These are phyloP conservation scores for Limnephilus lunatus DNA, from an alignment of 2,888 invertebrate species.

Conservation along the genomic window DNA sequence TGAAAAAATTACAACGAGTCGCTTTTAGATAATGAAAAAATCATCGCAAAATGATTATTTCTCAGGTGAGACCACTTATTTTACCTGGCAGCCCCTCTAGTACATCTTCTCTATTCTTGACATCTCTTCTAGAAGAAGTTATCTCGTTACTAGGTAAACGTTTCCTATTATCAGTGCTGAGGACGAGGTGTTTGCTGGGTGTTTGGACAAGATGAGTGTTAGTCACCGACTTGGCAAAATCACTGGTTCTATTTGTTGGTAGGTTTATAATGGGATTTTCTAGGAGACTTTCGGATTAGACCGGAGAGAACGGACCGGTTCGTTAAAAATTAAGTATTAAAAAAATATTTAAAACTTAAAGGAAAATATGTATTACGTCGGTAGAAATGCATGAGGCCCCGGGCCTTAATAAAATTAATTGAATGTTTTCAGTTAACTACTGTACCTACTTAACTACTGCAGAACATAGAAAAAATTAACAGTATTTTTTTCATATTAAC, in stretches of 20 bases:
- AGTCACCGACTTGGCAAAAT: not conserved
- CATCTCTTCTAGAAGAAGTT: not conserved
- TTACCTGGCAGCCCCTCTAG: not conserved
- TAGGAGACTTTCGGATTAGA: not conserved
- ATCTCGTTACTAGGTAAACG: not conserved
- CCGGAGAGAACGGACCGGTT: not conserved
- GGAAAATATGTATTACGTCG: too few species aligned
- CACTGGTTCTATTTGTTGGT: not conserved
- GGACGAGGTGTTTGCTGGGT: not conserved
- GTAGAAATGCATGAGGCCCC: too few species aligned
- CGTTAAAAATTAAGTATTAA: too few species aligned
- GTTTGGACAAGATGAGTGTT: not conserved
- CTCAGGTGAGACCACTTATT: not conserved
- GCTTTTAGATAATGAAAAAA: too few species aligned
- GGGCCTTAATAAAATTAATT: too few species aligned
- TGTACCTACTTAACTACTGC: too few species aligned
- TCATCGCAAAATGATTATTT: not conserved
- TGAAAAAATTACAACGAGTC: too few species aligned
- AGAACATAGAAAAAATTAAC: too few species aligned
- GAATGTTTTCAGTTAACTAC: too few species aligned
- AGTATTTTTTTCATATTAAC: too few species aligned
- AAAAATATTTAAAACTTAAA: too few species aligned
- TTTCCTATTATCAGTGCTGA: not conserved
- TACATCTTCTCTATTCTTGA: not conserved
- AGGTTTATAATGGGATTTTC: conserved; percentile 2